A percentile compares a stretch with the other conserved stretches of the same genome.
Evolutionary conservation across 1,140 invertebrate species (phyloP).

Genomic region (Hetaerina americana): DNA sequence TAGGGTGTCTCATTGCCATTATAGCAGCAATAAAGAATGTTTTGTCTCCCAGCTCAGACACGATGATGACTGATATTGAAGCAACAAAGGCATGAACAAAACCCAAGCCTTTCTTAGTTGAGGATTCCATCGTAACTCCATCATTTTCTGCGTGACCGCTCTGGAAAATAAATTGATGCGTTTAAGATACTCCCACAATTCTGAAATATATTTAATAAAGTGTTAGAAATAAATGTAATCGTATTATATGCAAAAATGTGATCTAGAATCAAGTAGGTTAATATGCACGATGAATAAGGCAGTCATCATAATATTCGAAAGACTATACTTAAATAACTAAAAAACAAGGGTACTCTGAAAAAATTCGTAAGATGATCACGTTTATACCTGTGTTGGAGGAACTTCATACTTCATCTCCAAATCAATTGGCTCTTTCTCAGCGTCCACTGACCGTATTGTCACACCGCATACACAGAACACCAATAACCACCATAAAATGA

Average conservation of each 20-base stretch:
- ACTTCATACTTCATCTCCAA: not conserved
- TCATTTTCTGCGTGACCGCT: not conserved
- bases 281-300: too few species aligned
- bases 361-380: too few species aligned
- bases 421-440: not conserved
- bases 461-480: too few species aligned
- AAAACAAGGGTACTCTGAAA: too few species aligned
- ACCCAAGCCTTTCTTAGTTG: conserved; percentile 32
- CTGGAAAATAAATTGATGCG: conserved; percentile 3
- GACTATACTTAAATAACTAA: too few species aligned
- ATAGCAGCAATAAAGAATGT: conserved; percentile 99
- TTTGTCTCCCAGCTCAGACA: conserved; percentile 97
- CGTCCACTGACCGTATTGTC: not conserved
- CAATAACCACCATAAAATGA: too few species aligned
- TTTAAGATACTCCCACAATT: too few species aligned
- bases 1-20: conserved; percentile 96
- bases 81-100: conserved; percentile 93
- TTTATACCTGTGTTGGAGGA: not conserved
- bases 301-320: too few species aligned
- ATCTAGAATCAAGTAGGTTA: too few species aligned
- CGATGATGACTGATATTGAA: conserved; percentile 88
- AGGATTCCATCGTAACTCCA: not conserved
- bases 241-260: too few species aligned
- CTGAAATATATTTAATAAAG: too few species aligned
- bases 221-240: too few species aligned